phyloP scores from a whole-genome alignment of 2,113 vertebrate genomes.

The Gavialis gangeticus region DNA sequence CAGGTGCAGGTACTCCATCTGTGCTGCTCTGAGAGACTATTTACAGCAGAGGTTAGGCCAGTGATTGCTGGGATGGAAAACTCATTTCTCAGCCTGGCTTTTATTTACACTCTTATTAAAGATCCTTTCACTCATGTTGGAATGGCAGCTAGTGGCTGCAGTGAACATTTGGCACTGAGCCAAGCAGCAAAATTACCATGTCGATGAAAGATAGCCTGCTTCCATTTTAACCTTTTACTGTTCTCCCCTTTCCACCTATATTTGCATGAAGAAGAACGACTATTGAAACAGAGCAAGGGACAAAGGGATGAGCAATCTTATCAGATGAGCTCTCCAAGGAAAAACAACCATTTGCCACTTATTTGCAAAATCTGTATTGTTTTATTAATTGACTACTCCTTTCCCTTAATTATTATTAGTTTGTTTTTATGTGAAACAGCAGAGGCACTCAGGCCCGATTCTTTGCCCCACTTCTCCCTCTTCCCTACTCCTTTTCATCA shows the following conservation, averaged over 20 bases:
- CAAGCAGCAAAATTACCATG: slow-evolving; percentile 71
- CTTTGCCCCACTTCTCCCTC: rapidly evolving
- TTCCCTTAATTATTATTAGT: slow-evolving; percentile 41
- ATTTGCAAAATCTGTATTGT: slow-evolving; percentile 41
- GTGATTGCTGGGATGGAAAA: slow-evolving; percentile 83
- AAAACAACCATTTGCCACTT: slow-evolving; percentile 29
- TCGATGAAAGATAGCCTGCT: slow-evolving; percentile 72
- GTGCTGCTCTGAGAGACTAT: slow-evolving; percentile 71
- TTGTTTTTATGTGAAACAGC: slow-evolving; percentile 49
- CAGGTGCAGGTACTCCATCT: slow-evolving; percentile 79
- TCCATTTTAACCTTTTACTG: slow-evolving; percentile 78
- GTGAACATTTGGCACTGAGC: slow-evolving; percentile 62
- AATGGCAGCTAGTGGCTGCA: slow-evolving; percentile 77
- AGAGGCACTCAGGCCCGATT: not conserved
- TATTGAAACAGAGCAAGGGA: slow-evolving; percentile 61
- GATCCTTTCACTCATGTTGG: slow-evolving; percentile 78
- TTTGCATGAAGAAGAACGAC: slow-evolving; percentile 73
- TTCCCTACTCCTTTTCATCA: not conserved
- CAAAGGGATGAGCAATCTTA: slow-evolving; percentile 56
- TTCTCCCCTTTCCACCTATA: slow-evolving; percentile 56
- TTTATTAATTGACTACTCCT: slow-evolving; percentile 37
- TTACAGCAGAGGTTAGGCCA: slow-evolving; percentile 76
- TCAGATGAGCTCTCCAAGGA: slow-evolving; percentile 23
- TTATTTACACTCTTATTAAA: slow-evolving; percentile 84
- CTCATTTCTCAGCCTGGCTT: slow-evolving; percentile 82